These are phyloP conservation scores for Orussus abietinus DNA, from an alignment of 1,140 invertebrate species.

Conservation along the genomic window DNA sequence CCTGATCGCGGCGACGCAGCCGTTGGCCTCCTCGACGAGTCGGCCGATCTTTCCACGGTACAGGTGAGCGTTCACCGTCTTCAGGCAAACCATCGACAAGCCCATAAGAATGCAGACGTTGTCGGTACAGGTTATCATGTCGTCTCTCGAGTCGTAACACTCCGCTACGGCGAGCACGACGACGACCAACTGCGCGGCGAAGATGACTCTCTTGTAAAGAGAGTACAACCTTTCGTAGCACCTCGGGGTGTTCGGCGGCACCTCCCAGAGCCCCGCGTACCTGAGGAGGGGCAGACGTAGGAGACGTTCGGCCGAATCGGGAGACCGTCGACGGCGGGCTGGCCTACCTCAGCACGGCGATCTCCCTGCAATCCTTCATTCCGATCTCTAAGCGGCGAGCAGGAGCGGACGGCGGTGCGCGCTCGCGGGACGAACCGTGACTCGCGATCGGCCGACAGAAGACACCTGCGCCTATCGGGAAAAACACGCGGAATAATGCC, in stretches of 20 bases:
- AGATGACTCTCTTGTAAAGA: conserved; percentile 20
- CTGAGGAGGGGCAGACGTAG: conserved; percentile 10
- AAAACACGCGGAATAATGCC: too few relatives aligned
- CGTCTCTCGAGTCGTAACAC: conserved; percentile 16
- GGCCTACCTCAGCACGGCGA: too few relatives aligned
- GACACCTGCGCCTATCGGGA: too few relatives aligned
- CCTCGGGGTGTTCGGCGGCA: conserved; percentile 4
- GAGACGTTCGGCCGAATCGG: too few relatives aligned
- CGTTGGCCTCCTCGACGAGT: conserved; percentile 21
- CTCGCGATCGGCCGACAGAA: too few relatives aligned
- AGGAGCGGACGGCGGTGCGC: too few relatives aligned
- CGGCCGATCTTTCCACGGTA: conserved; percentile 23
- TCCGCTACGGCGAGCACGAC: conserved; percentile 15
- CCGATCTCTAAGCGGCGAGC: too few relatives aligned
- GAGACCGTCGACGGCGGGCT: too few relatives aligned
- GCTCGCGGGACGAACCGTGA: too few relatives aligned
- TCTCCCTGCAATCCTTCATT: too few relatives aligned
- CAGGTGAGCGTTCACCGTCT: conserved; percentile 29
- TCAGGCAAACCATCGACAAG: conserved; percentile 25
- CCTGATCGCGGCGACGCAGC: conserved; percentile 23
- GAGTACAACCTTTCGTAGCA: conserved; percentile 15
- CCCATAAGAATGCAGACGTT: conserved; percentile 31
- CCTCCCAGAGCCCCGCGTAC: conserved; percentile 17
- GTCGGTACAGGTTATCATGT: conserved; percentile 31
- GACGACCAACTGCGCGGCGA: conserved; percentile 16